A percentile compares a stretch with the other conserved stretches of the same genome.
phyloP scores from a whole-genome alignment of 2,888 invertebrate species.

The Apodemia mormo region DNA sequence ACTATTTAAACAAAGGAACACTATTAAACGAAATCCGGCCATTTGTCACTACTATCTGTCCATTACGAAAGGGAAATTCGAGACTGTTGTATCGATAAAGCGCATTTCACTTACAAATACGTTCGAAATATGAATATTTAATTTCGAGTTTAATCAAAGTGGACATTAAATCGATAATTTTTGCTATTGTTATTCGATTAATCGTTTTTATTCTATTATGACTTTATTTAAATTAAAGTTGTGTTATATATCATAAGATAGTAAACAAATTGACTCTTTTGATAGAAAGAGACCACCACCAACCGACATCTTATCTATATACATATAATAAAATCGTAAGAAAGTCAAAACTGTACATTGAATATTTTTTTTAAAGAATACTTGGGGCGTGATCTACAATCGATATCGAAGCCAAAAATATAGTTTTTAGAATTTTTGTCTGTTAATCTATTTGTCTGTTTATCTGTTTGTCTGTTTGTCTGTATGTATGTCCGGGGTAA shows the following conservation, averaged over 20 bases:
- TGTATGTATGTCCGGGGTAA: too few species aligned
- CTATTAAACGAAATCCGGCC: slow-evolving; percentile 30
- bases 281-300: too few species aligned
- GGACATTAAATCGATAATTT: neutral
- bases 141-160: neutral
- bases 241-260: neutral
- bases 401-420: too few species aligned
- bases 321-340: too few species aligned
- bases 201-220: neutral
- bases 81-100: slow-evolving; percentile 11
- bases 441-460: too few species aligned
- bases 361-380: too few species aligned
- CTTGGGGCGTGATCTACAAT: too few species aligned
- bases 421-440: too few species aligned
- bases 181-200: neutral
- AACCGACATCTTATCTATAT: too few species aligned
- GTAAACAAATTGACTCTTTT: too few species aligned
- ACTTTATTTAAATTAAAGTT: neutral
- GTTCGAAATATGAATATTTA: slow-evolving; percentile 15
- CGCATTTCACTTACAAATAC: slow-evolving; percentile 15
- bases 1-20: slow-evolving; percentile 23
- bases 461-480: too few species aligned
- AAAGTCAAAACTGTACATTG: too few species aligned
- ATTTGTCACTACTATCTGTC: slow-evolving; percentile 36
- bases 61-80: slow-evolving; percentile 13